Evolutionary conservation across 2,888 invertebrate genomes (phyloP).

Genomic region (Macaria liturata): DNA sequence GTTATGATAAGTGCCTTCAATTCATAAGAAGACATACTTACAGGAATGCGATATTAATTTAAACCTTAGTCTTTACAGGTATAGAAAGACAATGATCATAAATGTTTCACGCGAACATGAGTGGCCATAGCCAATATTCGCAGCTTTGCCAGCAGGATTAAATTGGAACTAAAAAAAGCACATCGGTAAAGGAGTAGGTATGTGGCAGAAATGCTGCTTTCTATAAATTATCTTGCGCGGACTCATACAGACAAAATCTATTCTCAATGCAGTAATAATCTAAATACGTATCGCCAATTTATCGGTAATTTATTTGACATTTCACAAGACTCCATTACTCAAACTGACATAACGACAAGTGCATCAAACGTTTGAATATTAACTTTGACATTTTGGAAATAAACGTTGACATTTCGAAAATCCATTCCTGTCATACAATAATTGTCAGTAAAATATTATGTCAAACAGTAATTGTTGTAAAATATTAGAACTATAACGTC

Average conservation of each 20-base stretch:
- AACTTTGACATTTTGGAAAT: constrained; percentile 21
- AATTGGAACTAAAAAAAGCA: too few relatives aligned
- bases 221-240: too few relatives aligned
- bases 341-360: constrained; percentile 13
- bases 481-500: constrained; percentile 38
- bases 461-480: constrained; percentile 27
- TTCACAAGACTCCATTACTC: constrained; percentile 12
- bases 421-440: constrained; percentile 33
- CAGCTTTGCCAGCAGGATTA: too few relatives aligned
- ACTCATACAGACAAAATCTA: not conserved
- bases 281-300: not conserved
- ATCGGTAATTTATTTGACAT: constrained; percentile 8
- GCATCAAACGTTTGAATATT: constrained; percentile 18
- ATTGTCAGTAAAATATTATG: constrained; percentile 15
- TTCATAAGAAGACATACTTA: too few relatives aligned
- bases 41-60: too few relatives aligned
- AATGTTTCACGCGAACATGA: too few relatives aligned
- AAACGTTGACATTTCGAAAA: constrained; percentile 27
- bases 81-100: too few relatives aligned
- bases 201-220: too few relatives aligned
- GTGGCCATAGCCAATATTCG: too few relatives aligned
- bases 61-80: too few relatives aligned
- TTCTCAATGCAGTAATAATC: constrained; percentile 5
- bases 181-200: too few relatives aligned
- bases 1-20: too few relatives aligned